Evolutionary conservation across 2,888 invertebrate species (phyloP).

Genomic region (Drosophila phalerata): DNA sequence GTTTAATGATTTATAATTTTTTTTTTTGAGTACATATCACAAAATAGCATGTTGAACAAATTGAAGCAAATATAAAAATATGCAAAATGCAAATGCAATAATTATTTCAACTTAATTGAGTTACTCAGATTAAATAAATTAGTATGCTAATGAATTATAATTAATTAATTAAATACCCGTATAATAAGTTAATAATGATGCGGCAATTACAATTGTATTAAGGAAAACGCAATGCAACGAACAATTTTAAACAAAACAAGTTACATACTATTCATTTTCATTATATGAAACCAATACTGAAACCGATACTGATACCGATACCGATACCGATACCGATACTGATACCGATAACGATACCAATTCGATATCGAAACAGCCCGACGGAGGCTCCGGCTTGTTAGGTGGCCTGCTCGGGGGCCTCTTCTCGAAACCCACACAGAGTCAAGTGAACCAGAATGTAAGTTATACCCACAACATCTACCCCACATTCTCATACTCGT

Average conservation of each 20-base stretch:
- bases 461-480: slow-evolving; percentile 81
- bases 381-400: slow-evolving; percentile 85
- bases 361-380: slow-evolving; percentile 77
- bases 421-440: slow-evolving; percentile 85
- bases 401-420: slow-evolving; percentile 85
- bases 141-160: slow-evolving; percentile 15
- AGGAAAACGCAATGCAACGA: slow-evolving; percentile 72
- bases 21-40: slow-evolving; percentile 56
- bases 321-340: slow-evolving; percentile 53
- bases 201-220: slow-evolving; percentile 57
- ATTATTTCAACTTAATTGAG: slow-evolving; percentile 48
- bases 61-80: slow-evolving; percentile 45
- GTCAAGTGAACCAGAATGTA: slow-evolving; percentile 85
- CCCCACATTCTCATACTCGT: slow-evolving; percentile 58
- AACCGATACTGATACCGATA: slow-evolving; percentile 36
- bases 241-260: slow-evolving; percentile 81
- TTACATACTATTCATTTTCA: slow-evolving; percentile 79
- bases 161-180: slow-evolving; percentile 30
- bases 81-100: slow-evolving; percentile 26
- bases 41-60: slow-evolving; percentile 66
- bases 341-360: slow-evolving; percentile 37
- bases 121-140: slow-evolving; percentile 40
- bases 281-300: slow-evolving; percentile 75
- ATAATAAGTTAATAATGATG: slow-evolving; percentile 40
- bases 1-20: slow-evolving; percentile 57